Conservation (phyloP, 2,888 invertebrate genomes). For the Leptopilina syphax region DNA sequence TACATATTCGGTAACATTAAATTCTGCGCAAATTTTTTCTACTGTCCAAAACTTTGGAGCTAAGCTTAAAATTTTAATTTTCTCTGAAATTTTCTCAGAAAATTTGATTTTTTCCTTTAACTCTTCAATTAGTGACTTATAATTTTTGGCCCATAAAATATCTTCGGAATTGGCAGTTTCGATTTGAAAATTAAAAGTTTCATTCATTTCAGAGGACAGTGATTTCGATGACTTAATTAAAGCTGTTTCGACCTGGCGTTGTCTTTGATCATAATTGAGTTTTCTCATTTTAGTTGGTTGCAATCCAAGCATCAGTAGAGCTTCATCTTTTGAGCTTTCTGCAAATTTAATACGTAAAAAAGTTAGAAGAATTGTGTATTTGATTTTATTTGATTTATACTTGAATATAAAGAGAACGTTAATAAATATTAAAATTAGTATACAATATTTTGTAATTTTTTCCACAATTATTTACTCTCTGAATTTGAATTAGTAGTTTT, state of each 20-base stretch:
- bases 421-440: too few relatives aligned
- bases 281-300: neutral
- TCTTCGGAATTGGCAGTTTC: neutral
- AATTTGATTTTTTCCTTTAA: constrained; percentile 15
- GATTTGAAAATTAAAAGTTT: neutral
- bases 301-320: neutral
- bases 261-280: neutral
- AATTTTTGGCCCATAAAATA: neutral
- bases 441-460: too few relatives aligned
- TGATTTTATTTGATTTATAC: too few relatives aligned
- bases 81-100: neutral
- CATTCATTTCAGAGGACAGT: neutral
- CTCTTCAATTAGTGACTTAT: constrained; percentile 13
- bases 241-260: neutral
- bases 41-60: neutral
- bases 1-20: neutral
- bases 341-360: too few relatives aligned
- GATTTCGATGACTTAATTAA: neutral
- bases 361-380: too few relatives aligned
- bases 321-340: too few relatives aligned
- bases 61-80: neutral
- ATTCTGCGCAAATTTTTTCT: neutral
- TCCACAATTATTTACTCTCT: too few relatives aligned
- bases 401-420: too few relatives aligned
- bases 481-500: too few relatives aligned